phyloP scores from a whole-genome alignment of 1,140 invertebrate genomes.

The Monomorium pharaonis region DNA sequence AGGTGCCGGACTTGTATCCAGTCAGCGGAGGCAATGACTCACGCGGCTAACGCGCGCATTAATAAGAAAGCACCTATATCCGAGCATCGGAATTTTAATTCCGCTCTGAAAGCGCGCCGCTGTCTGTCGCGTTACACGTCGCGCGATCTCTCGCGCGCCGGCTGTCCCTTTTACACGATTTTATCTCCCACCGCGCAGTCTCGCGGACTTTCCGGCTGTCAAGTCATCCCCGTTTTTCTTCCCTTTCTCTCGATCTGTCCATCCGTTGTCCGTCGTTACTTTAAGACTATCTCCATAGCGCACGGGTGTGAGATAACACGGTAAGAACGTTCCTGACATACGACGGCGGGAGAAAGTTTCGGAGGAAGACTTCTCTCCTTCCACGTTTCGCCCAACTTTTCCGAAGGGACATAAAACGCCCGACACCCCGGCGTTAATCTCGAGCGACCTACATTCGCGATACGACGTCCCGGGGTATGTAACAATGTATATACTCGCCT shows the following conservation, averaged over 20 bases:
- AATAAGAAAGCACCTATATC: slow-evolving; percentile 48
- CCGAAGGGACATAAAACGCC: neutral
- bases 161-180: slow-evolving; percentile 4
- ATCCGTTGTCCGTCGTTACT: slow-evolving; percentile 19
- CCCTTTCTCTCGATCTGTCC: neutral
- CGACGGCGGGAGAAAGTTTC: slow-evolving; percentile 18
- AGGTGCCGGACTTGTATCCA: slow-evolving; percentile 42
- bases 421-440: neutral
- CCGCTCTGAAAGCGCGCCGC: slow-evolving; percentile 1
- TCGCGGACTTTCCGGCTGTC: neutral
- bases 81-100: slow-evolving; percentile 32
- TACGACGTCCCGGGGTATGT: neutral
- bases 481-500: slow-evolving; percentile 21
- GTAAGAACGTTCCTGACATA: slow-evolving; percentile 2
- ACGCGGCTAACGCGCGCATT: slow-evolving; percentile 44
- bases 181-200: neutral
- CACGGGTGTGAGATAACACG: slow-evolving; percentile 26
- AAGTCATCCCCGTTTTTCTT: neutral
- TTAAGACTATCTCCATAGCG: slow-evolving; percentile 13
- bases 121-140: slow-evolving; percentile 38
- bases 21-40: slow-evolving; percentile 59
- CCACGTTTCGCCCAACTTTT: slow-evolving; percentile 12
- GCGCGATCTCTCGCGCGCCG: slow-evolving; percentile 38
- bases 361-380: neutral
- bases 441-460: slow-evolving; percentile 6